Evolutionary conservation across 2,797 vertebrate species (phyloP), one percentile per base, ranked within the genome.

Genomic region (Enteromius argenteus): DNA sequence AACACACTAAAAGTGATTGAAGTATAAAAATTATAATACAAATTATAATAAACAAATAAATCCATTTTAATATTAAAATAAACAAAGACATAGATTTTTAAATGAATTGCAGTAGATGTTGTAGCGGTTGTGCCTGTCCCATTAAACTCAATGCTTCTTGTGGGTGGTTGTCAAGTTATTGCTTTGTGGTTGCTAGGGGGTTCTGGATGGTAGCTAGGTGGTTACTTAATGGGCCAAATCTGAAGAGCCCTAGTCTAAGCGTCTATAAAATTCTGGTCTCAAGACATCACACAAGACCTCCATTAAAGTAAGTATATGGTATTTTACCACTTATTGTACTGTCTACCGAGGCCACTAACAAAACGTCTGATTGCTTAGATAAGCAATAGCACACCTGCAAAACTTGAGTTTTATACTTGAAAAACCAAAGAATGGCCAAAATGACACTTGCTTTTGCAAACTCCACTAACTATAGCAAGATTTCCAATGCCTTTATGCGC

Each of bases 121-220:
- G 1, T n/a, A 37, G 17, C 17, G 35, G 19, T 37, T 17, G 49
- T 56, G 3, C 13, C 1, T 6, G 71, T 35, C 17, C 15, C 23
- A 73, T 58, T 37, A 15, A n/a, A 58, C 21, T 23, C 13, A 8
- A 37, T 56, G 30, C 19, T 53, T 53, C 4, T 74, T 53, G 5
- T 21, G 30, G 23, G 8, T 32, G 27, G 27, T 11, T 32, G 44
- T 10, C 44, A 32, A 17, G 44, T 23, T 2, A 49, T 30, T 71
- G 68, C 42, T 46, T 17, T 71, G 13, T 44, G 68, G 68, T 46
- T 71, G 42, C 14, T 71, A 27, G 68, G 69, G 42, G 30, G 69
- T 30, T 72, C 15, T 49, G 69, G 15, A 30, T 19, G 44, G 15
- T 73, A 19, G 8, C 71, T 51, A 73, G 17, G 27, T 23, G 17